Evolutionary conservation across 1,140 invertebrate species (phyloP).

Genomic region (Heliconius nattereri): DNA sequence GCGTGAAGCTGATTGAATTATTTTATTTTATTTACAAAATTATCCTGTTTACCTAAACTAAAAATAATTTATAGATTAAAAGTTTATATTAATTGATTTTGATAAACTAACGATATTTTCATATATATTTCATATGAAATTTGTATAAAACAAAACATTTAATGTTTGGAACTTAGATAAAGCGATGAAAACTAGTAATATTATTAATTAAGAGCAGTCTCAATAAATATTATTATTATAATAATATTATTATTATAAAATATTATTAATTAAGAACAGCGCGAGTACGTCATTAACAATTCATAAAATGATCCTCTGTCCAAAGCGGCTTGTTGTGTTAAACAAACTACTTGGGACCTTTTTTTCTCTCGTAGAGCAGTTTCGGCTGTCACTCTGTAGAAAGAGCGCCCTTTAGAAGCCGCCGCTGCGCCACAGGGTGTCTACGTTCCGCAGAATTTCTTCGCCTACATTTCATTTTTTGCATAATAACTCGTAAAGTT

Average conservation of each 20-base stretch:
- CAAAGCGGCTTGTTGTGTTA: conserved; percentile 67
- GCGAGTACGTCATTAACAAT: conserved; percentile 52
- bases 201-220: too few species aligned
- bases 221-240: too few species aligned
- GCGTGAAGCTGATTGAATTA: too few species aligned
- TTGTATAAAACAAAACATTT: too few species aligned
- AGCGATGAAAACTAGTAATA: neutral
- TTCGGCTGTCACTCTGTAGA: conserved; percentile 72
- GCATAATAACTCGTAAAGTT: conserved; percentile 33
- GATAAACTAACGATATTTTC: neutral
- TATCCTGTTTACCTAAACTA: too few species aligned
- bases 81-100: too few species aligned
- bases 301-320: conserved; percentile 40
- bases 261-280: too few species aligned
- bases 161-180: neutral
- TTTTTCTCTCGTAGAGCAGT: conserved; percentile 67
- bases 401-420: conserved; percentile 58
- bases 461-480: conserved; percentile 64
- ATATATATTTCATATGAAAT: neutral
- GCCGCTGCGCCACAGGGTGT: conserved; percentile 66
- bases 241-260: too few species aligned
- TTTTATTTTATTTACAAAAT: too few species aligned
- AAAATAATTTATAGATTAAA: too few species aligned
- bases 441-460: conserved; percentile 63
- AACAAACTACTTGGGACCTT: conserved; percentile 69